These are phyloP conservation scores for Dendronephthya gigantea DNA, from an alignment of 64 coral and sea anemone genomes.

Conservation along the genomic window DNA sequence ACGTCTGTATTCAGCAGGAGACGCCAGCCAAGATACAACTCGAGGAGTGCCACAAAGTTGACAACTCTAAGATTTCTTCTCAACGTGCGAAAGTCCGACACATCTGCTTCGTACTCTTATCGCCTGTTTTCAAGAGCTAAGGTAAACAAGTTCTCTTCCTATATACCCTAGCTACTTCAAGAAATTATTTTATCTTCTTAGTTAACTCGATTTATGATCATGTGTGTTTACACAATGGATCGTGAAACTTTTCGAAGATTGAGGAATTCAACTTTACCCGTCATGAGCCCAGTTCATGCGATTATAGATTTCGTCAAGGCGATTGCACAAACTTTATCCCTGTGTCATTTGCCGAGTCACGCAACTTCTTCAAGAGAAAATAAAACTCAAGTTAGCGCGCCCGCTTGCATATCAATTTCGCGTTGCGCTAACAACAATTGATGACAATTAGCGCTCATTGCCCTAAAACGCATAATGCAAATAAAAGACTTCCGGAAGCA, in stretches of 20 bases:
- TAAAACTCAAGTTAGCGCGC: neutral
- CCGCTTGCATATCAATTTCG: neutral
- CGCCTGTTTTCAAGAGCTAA: neutral
- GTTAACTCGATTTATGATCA: neutral
- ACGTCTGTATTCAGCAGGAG: constrained; percentile 1
- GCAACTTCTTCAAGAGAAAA: neutral
- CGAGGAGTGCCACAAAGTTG: neutral
- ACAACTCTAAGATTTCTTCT: neutral
- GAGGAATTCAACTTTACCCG: neutral
- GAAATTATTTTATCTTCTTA: neutral
- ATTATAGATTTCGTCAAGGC: neutral
- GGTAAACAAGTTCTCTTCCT: constrained; percentile 11
- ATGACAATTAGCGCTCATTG: constrained; percentile 19
- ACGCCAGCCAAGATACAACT: neutral
- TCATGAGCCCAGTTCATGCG: neutral
- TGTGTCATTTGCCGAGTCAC: neutral
- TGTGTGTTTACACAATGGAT: constrained; percentile 9
- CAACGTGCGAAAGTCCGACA: too few species aligned
- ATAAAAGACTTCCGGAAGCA: constrained; percentile 6
- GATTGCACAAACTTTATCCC: neutral
- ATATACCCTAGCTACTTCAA: neutral
- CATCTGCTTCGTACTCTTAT: neutral
- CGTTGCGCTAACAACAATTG: constrained; percentile 4
- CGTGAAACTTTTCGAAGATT: neutral
- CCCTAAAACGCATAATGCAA: neutral